Percentiles rank a stretch among this genome's conserved stretches.
These are phyloP conservation scores for Acronicta alni DNA, from an alignment of 2,888 invertebrate species.

Conservation along the genomic window DNA sequence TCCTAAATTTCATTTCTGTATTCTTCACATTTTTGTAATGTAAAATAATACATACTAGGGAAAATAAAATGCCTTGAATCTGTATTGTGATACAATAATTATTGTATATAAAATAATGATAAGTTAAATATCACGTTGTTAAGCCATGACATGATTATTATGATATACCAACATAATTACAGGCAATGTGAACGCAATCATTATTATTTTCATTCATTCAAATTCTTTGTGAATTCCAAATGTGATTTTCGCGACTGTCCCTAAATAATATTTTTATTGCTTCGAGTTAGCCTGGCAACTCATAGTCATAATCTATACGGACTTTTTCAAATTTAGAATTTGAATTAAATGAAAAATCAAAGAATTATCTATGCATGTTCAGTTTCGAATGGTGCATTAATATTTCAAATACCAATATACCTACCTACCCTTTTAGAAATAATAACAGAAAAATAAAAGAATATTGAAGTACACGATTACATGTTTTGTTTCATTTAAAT, in stretches of 20 bases:
- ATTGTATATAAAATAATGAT: constrained; percentile 67
- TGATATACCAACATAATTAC: neutral
- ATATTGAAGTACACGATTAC: constrained; percentile 63
- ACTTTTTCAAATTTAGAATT: neutral
- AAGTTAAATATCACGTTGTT: constrained; percentile 52
- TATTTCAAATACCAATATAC: constrained; percentile 53
- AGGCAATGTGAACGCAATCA: neutral
- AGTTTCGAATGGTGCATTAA: constrained; percentile 54
- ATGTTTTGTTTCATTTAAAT: constrained; percentile 56
- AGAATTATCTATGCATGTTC: constrained; percentile 20
- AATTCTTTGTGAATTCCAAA: neutral
- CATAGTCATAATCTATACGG: too few species aligned
- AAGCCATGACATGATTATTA: too few species aligned
- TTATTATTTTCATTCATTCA: too few species aligned
- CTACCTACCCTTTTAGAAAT: constrained; percentile 41
- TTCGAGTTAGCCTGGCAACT: neutral
- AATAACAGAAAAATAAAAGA: constrained; percentile 61
- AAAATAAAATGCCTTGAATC: constrained; percentile 72
- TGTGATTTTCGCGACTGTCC: neutral
- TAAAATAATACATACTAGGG: neutral
- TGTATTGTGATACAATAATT: constrained; percentile 76
- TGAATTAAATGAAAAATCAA: constrained; percentile 9
- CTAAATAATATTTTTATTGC: neutral
- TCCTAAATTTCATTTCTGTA: neutral
- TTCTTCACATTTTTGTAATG: neutral